phyloP scores from a whole-genome alignment of 1,140 invertebrate genomes.

The Metaphire vulgaris region DNA sequence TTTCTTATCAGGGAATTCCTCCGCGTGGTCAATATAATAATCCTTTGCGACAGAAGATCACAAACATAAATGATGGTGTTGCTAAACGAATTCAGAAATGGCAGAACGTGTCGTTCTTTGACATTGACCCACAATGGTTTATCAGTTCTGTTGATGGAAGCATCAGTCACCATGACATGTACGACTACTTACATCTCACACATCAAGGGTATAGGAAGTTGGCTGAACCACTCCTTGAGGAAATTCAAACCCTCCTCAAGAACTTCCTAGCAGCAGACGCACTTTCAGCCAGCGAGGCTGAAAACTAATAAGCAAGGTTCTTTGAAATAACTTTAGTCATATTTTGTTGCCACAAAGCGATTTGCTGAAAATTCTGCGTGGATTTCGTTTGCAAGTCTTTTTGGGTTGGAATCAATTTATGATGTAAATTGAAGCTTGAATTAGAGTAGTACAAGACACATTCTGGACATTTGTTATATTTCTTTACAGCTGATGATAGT shows the following conservation, averaged over 20 bases:
- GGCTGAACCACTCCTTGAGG: slow-evolving; percentile 46
- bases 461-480: no score
- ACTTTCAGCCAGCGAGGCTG: slow-evolving; percentile 33
- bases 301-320: slow-evolving; percentile 8
- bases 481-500: no score
- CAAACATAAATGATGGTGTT: slow-evolving; percentile 66
- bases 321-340: no score
- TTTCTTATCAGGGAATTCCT: slow-evolving; percentile 75
- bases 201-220: slow-evolving; percentile 70
- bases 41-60: slow-evolving; percentile 66
- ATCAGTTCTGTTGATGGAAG: slow-evolving; percentile 58
- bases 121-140: slow-evolving; percentile 64
- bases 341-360: no score
- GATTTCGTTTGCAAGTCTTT: no score
- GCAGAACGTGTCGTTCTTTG: slow-evolving; percentile 57
- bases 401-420: no score
- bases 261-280: slow-evolving; percentile 41
- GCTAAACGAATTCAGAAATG: slow-evolving; percentile 58
- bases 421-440: no score
- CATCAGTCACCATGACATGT: slow-evolving; percentile 78
- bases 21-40: slow-evolving; percentile 77
- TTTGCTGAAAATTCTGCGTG: no score
- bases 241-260: slow-evolving; percentile 45
- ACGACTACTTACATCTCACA: slow-evolving; percentile 78
- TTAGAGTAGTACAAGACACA: no score